Evolutionary conservation across 2,888 invertebrate species (phyloP).

Genomic region (Cantharis flavilabris): DNA sequence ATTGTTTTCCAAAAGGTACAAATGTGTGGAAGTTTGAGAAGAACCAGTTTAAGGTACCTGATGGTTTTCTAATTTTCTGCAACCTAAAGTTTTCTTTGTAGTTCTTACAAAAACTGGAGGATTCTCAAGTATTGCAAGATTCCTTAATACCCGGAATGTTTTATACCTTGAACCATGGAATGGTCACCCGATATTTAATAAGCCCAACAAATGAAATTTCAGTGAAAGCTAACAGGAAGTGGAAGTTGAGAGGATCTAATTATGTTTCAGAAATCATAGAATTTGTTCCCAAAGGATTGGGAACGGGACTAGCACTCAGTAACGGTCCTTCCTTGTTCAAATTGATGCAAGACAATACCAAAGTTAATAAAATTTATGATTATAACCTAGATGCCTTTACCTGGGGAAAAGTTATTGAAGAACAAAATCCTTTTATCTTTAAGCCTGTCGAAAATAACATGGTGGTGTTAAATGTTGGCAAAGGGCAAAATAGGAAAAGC

Average conservation of each 20-base stretch:
- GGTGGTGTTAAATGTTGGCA: conserved; percentile 41
- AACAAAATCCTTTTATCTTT: conserved; percentile 46
- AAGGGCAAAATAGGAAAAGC: conserved; percentile 38
- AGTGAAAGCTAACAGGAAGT: conserved; percentile 41
- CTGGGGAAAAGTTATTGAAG: conserved; percentile 40
- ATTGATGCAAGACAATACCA: conserved; percentile 36
- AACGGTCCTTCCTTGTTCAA: conserved; percentile 49
- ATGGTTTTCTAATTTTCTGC: not conserved
- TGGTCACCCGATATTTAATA: conserved; percentile 40
- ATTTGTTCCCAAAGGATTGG: conserved; percentile 48
- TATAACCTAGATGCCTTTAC: conserved; percentile 37
- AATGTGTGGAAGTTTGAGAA: conserved; percentile 55
- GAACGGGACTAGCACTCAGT: conserved; percentile 49
- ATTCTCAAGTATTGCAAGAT: conserved; percentile 46
- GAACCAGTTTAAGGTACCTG: conserved; percentile 46
- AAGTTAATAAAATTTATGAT: conserved; percentile 31
- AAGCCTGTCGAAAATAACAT: conserved; percentile 44
- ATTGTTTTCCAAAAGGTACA: conserved; percentile 47
- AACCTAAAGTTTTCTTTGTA: conserved; percentile 16
- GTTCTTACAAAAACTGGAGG: conserved; percentile 41
- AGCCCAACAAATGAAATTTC: conserved; percentile 26
- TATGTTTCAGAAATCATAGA: conserved; percentile 42
- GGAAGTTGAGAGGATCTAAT: conserved; percentile 39
- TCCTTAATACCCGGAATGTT: conserved; percentile 48
- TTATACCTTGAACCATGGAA: conserved; percentile 42